Base-by-base conservation (phyloP, 2,797 vertebrate genomes). In the Sarcophilus harrisii region DNA sequence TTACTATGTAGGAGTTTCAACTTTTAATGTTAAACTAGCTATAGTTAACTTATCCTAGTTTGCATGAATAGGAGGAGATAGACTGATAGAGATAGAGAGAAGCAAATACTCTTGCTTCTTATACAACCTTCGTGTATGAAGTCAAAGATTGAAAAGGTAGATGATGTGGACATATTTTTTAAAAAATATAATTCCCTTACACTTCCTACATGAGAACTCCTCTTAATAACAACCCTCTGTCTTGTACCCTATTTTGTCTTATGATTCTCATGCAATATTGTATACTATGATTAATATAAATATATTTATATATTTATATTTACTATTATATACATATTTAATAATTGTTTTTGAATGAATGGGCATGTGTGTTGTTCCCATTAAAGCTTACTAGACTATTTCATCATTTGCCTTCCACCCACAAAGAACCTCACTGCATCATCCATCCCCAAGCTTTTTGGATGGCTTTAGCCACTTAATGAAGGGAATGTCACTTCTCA, bases 401-500 rank as follows among this genome's bases (percentile, higher is more conserved):
- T 94, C 45, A 87, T 87, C n/a, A 21, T 93, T 11, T 93, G 30
- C 14, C 45, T 45, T 13, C 57, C 29, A 54, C 11, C 49, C 24
- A 90, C 30, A 58, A 62, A 45, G 96, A 49, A 94, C 90, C 59
- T 54, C 91, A 13, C n/a, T 60, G n/a, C 21, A 58, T 95, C 45
- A 55, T 24, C 38, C 21, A 87, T 27, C 38, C 21, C 21, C 4
- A 24, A 27, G 38, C 45, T 49, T 87, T 24, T 49, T 87, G 24
- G 38, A 87, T 87, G 21, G 38, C 24, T 4, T 49, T 87, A 87
- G 66, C 27, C 21, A 27, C 62, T 38, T 73, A 52, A 28, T 57
- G 87, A 52, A 92, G 90, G 54, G 52, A 81, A 0, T 92, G 96
- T 94, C 58, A 59, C 93, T 54, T 90, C 52, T 58, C 57, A 55